Evolutionary conservation across 2,797 vertebrate species (phyloP).

Genomic region (Sibirionetta formosa): DNA sequence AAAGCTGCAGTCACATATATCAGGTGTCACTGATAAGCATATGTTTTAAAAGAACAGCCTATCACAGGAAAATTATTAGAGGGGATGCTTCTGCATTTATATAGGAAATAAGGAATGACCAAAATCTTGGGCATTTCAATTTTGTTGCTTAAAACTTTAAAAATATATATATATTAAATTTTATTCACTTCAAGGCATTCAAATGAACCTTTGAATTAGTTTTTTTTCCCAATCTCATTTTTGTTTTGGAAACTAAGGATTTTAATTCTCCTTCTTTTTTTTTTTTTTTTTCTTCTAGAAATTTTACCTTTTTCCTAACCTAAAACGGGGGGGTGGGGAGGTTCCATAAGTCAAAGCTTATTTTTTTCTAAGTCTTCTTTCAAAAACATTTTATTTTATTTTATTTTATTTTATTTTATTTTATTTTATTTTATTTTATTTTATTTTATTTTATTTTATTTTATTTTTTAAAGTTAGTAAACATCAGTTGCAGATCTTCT

Average conservation of each 20-base stretch:
- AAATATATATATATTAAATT: not conserved
- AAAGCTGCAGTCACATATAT: slow-evolving; percentile 2
- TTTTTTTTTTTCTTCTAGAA: not conserved
- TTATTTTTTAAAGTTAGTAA: not conserved
- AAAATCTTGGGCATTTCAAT: not conserved
- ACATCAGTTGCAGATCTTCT: not conserved
- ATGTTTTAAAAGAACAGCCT: not conserved
- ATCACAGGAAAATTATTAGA: not conserved
- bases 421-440: too few species aligned
- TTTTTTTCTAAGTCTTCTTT: not conserved
- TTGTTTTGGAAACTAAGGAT: not conserved
- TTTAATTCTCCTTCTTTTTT: not conserved
- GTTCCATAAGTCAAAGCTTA: not conserved
- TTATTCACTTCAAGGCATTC: not conserved
- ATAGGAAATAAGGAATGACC: not conserved
- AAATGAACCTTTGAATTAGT: not conserved
- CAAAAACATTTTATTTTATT: not conserved
- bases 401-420: too few species aligned
- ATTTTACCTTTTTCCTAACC: not conserved
- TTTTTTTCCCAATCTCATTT: not conserved
- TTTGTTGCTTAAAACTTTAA: not conserved
- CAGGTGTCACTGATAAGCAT: not conserved
- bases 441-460: too few species aligned
- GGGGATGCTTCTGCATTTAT: not conserved
- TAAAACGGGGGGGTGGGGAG: not conserved